Evolutionary conservation across 2,888 invertebrate genomes (phyloP).

Genomic region (Coelinius sp.): DNA sequence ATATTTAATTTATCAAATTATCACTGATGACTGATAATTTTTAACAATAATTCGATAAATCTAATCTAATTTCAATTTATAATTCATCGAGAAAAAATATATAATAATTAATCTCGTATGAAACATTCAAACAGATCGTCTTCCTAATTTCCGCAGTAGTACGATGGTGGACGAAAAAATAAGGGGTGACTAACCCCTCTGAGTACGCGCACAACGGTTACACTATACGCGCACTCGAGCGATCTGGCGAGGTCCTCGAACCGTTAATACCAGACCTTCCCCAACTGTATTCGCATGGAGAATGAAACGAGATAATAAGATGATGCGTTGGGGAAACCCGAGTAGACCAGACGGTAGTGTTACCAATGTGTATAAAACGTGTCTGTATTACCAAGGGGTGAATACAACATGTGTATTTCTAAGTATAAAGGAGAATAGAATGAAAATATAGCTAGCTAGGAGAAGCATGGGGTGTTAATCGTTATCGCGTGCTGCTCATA

Average conservation of each 20-base stretch:
- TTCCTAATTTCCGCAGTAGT: neutral
- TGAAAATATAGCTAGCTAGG: conserved; percentile 39
- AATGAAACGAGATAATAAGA: conserved; percentile 30
- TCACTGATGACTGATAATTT: too few species aligned
- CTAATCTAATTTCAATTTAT: neutral
- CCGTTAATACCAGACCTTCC: conserved; percentile 54
- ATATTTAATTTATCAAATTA: too few species aligned
- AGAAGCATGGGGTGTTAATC: conserved; percentile 46
- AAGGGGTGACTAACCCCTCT: conserved; percentile 35
- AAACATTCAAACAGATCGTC: neutral
- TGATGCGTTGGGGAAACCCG: conserved; percentile 11
- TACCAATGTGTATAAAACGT: too few species aligned
- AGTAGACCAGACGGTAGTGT: neutral
- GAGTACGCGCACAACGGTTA: conserved; percentile 11
- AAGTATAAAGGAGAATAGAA: neutral
- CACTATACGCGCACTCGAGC: conserved; percentile 15
- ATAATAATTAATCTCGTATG: neutral
- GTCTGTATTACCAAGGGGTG: too few species aligned
- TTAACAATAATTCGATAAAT: too few species aligned
- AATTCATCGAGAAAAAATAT: neutral
- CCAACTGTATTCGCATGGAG: conserved; percentile 51
- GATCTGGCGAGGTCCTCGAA: conserved; percentile 39
- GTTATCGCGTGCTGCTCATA: conserved; percentile 45
- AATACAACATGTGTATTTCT: conserved; percentile 9
- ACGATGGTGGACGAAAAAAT: neutral